A percentile compares a stretch with the other conserved stretches of the same genome.
Conservation (phyloP, 2,888 invertebrate species). For the Embidobia sp. region DNA sequence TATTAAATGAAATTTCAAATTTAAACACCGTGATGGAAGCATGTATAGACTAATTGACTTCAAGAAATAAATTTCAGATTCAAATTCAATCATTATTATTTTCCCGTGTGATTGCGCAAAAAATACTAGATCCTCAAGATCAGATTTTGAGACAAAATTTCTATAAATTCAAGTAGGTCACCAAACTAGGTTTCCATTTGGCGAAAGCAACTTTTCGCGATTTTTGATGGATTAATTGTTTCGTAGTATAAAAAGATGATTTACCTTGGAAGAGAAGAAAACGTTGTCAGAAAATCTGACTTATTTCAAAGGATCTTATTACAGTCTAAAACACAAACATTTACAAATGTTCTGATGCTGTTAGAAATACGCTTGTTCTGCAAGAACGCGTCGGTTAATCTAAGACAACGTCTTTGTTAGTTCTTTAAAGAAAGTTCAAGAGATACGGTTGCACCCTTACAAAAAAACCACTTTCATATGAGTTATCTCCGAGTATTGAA, state of each 20-base stretch:
- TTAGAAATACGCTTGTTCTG: background rate
- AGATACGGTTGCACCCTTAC: conserved; percentile 13
- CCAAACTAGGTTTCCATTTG: background rate
- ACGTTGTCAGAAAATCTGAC: too few relatives aligned
- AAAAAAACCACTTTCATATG: conserved; percentile 3
- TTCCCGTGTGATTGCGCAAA: too few relatives aligned
- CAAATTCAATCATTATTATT: too few relatives aligned
- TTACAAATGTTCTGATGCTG: background rate
- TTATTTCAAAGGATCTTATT: too few relatives aligned
- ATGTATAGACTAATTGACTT: too few relatives aligned
- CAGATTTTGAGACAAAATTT: too few relatives aligned
- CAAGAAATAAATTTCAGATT: too few relatives aligned
- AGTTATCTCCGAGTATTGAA: background rate
- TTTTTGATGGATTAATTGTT: background rate
- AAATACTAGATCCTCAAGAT: too few relatives aligned
- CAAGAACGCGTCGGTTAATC: conserved; percentile 5
- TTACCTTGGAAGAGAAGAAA: background rate
- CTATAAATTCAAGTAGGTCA: background rate
- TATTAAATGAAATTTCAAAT: too few relatives aligned
- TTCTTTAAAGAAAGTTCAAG: background rate
- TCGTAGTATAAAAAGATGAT: conserved; percentile 12
- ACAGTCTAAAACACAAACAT: too few relatives aligned
- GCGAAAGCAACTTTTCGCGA: background rate
- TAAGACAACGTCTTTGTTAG: conserved; percentile 3
- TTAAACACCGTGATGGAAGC: too few relatives aligned